Base-by-base conservation (phyloP, 1,140 invertebrate species). In the Procambarus clarkii region DNA sequence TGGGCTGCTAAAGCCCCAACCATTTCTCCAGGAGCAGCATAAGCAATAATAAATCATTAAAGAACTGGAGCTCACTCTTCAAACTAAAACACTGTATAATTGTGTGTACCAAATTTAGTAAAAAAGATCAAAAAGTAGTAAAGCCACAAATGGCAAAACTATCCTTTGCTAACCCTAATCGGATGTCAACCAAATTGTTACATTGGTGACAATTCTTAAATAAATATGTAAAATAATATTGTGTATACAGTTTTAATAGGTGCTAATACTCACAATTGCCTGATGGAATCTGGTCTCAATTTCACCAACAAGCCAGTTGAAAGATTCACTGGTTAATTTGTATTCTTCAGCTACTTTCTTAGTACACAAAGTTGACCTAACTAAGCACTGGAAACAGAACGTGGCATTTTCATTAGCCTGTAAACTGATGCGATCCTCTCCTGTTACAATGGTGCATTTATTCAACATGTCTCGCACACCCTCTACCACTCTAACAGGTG, bases 231-330 rank as follows among this genome's bases (percentile, higher is more conserved):
- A 34, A 34, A 34, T n/a, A n/a, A n/a, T 34, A 34, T 34, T 34
- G 34, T 34, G 34, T 34, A 34, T 34, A 34, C 34, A 34, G 34
- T 34, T 34, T 34, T 34, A 34, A 34, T 34, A 34, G 34, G 34
- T 34, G 34, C 34, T 34, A 34, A 34, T 34, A 91, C 91, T 88
- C 45, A 97, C 98, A 95, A 99, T 98, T 7, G 99, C 98, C 95
- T 99, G 98, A 94, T 99, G 98, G 95, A 99, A 99, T 93, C 98
- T 96, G 0, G 98, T 98, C 95, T 99, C 99, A 91, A 99, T 99
- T 96, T 99, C 99, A 94, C 99, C 99, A 92, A 99, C 97, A 78
- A 99, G 95, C 99, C 99, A 99, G 93, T 99, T 99, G 94, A 99
- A 99, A 0, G 99, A 99, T 95, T 99, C 99, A 18, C 96, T 96